Evolutionary conservation across 2,113 vertebrate species (phyloP), one percentile per base, ranked within the genome.

Genomic region (Lophius piscatorius): DNA sequence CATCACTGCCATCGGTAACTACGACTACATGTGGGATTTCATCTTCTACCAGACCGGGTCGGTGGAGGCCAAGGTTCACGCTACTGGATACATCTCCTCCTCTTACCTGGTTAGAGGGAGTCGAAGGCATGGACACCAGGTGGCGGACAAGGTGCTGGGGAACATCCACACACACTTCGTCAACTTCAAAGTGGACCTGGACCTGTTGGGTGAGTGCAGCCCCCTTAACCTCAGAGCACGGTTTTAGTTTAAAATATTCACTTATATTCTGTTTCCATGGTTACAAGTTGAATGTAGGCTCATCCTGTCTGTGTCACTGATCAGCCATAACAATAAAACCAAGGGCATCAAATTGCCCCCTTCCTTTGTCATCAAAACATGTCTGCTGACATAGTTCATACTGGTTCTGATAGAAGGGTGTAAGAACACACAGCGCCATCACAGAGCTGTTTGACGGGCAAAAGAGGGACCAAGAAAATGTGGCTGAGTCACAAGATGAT

Each of bases 21-120:
- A 95, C 0, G 91, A 96, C 85, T 95, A 95, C 3, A 74, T 95
- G 54, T 96, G 94, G 93, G 95, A 95, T 72, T 95, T 95, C 56
- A 83, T 94, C 44, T 93, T 96, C 74, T 90, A 95, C 70, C 94
- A 96, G 72, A 95, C 82, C 0, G 94, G 96, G n/a, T 89, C 91
- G 0, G 78, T 98, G 0, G 94, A 96, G 69, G 91, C 91, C 23
- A 94, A 91, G 40, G 93, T 96, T 26, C 93, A 93, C n/a, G 93
- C 95, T 22, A 95, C 93, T 0, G 96, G 94, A 0, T 97, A 93
- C 39, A 76, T 92, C 2, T 91, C 90, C 13, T 93, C 96, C 0
- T 92, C 94, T 4, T 94, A 92, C 42, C 87, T 47, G 63, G 57
- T 1, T 54, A 59, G 76, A 0, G 90, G 85, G 0, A 87, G 70